Evolutionary conservation across 2,888 invertebrate species (phyloP).

Genomic region (Luperina testacea): DNA sequence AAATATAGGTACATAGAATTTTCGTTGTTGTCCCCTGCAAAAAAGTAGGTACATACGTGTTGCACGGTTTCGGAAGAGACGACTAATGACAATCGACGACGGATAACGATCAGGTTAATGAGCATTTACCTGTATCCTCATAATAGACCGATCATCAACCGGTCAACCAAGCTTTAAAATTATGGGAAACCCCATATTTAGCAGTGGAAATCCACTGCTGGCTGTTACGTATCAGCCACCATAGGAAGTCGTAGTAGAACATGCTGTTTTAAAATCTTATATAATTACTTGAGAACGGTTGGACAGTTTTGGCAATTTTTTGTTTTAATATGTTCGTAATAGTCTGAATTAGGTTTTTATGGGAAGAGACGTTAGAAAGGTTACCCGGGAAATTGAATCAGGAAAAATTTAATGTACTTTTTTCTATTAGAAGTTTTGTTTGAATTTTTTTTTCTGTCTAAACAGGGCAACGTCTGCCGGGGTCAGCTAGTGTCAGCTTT

Average conservation of each 20-base stretch:
- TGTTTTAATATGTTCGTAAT: background rate
- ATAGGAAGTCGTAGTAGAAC: background rate
- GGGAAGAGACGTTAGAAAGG: background rate
- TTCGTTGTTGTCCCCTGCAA: background rate
- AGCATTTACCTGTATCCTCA: conserved; percentile 18
- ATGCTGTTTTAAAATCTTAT: background rate
- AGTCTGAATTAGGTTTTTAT: background rate
- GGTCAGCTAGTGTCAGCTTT: background rate
- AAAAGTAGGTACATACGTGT: background rate
- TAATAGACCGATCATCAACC: conserved; percentile 14
- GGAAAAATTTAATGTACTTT: background rate
- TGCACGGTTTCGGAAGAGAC: background rate
- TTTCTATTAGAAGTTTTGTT: background rate
- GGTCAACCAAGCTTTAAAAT: conserved; percentile 20
- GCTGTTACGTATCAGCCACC: background rate
- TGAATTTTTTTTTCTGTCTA: background rate
- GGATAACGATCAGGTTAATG: background rate
- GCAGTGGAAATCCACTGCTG: conserved; percentile 28
- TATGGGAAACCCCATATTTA: conserved; percentile 42
- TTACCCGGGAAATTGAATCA: background rate
- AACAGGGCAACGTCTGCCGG: background rate
- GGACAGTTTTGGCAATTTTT: background rate
- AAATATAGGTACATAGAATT: background rate
- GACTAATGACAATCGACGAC: background rate
- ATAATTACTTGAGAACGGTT: background rate